These are phyloP conservation scores for Bombus soroeensis DNA, from an alignment of 1,140 invertebrate species.

Conservation along the genomic window DNA sequence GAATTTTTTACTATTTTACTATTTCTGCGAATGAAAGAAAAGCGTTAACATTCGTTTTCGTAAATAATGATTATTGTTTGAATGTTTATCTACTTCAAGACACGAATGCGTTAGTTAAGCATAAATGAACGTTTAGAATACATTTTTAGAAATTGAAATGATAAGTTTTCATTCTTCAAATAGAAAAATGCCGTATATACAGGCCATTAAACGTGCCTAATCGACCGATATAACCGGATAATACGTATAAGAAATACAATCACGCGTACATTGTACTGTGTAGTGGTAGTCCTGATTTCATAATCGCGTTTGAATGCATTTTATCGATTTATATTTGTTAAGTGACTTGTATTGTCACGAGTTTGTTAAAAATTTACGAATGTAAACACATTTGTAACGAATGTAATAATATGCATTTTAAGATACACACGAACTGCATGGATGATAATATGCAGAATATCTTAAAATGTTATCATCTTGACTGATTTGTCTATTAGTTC, in stretches of 20 bases:
- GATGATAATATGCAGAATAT: constrained; percentile 25
- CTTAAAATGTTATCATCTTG: constrained; percentile 33
- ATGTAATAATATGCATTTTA: constrained; percentile 57
- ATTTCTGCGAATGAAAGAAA: neutral
- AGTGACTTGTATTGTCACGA: neutral
- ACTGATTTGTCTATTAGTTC: constrained; percentile 38
- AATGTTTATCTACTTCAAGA: neutral
- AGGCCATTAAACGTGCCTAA: constrained; percentile 13
- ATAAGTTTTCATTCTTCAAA: neutral
- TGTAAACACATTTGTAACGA: constrained; percentile 5
- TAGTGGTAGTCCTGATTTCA: neutral
- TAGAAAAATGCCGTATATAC: neutral
- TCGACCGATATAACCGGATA: constrained; percentile 30
- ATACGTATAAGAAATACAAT: constrained; percentile 18
- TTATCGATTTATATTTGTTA: constrained; percentile 16
- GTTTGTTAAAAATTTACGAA: neutral
- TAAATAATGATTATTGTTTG: neutral
- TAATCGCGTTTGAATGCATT: constrained; percentile 39
- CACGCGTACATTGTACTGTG: neutral
- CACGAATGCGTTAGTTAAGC: neutral
- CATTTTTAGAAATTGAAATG: neutral
- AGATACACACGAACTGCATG: constrained; percentile 58
- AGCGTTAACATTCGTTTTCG: neutral
- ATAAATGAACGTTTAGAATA: neutral
- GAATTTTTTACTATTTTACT: neutral